phyloP scores from a whole-genome alignment of 2,113 vertebrate species.

The Polypterus senegalus region DNA sequence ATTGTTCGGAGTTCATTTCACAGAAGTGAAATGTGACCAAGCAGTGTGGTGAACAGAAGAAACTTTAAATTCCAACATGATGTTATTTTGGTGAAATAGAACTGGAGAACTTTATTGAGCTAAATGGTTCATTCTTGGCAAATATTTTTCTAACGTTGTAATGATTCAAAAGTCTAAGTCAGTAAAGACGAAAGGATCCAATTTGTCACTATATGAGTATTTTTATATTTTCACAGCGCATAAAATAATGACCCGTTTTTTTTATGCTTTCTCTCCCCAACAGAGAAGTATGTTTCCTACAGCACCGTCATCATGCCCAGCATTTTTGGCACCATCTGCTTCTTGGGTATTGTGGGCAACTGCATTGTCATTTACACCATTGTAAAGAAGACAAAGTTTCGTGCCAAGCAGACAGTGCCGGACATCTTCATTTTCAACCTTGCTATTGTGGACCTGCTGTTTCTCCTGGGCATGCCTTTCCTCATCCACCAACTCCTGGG shows the following conservation, averaged over 20 bases:
- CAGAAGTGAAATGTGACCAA: too few relatives aligned
- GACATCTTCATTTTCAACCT: slow-evolving; percentile 74
- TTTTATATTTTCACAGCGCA: too few relatives aligned
- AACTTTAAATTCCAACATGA: too few relatives aligned
- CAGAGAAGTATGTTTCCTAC: slow-evolving; percentile 30
- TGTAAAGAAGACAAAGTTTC: slow-evolving; percentile 60
- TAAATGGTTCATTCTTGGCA: too few relatives aligned
- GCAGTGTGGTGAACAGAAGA: too few relatives aligned
- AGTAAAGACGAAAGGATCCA: too few relatives aligned
- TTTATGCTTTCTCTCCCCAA: slow-evolving; percentile 11
- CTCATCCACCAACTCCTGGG: slow-evolving; percentile 75
- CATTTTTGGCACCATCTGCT: slow-evolving; percentile 67
- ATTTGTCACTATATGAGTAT: too few relatives aligned
- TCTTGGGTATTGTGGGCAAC: slow-evolving; percentile 64
- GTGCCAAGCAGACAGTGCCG: slow-evolving; percentile 58
- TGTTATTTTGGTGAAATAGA: too few relatives aligned
- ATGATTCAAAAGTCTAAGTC: too few relatives aligned
- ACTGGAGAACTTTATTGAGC: too few relatives aligned
- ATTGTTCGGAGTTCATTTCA: too few relatives aligned
- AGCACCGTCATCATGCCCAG: slow-evolving; percentile 55
- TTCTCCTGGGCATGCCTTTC: slow-evolving; percentile 73
- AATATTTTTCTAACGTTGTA: too few relatives aligned
- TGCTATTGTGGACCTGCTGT: slow-evolving; percentile 65
- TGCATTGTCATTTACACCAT: slow-evolving; percentile 70
- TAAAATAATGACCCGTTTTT: neutral